phyloP scores from a whole-genome alignment of 2,113 vertebrate species.

The Nanorana parkeri region DNA sequence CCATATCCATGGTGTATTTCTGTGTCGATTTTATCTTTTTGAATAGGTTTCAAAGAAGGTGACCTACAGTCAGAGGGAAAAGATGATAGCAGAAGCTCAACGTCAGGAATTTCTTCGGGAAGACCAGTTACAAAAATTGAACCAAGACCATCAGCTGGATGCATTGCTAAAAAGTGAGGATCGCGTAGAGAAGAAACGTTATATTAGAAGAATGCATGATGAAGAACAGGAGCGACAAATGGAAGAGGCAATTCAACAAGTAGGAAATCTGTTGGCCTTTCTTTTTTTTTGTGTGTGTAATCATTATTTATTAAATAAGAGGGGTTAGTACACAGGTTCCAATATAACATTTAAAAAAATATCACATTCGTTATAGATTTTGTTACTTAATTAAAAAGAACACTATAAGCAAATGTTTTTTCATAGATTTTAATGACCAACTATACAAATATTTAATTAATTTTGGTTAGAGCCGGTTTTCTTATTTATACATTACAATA shows the following conservation, averaged over 20 bases:
- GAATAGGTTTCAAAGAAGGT: constrained; percentile 38
- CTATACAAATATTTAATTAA: neutral
- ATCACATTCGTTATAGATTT: too few relatives aligned
- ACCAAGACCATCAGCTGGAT: constrained; percentile 63
- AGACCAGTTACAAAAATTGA: constrained; percentile 63
- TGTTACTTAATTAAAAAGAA: too few relatives aligned
- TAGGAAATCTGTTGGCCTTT: constrained; percentile 44
- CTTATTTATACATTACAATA: too few relatives aligned
- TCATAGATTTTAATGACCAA: neutral
- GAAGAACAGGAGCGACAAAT: constrained; percentile 74
- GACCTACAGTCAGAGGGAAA: constrained; percentile 44
- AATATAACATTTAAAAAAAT: too few relatives aligned
- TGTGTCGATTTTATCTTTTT: neutral
- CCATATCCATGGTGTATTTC: too few relatives aligned
- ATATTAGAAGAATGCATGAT: constrained; percentile 70
- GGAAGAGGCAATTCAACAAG: constrained; percentile 76
- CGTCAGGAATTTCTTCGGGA: constrained; percentile 33
- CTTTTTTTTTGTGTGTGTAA: too few relatives aligned
- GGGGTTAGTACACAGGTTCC: too few relatives aligned
- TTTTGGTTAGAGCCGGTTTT: too few relatives aligned
- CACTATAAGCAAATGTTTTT: too few relatives aligned
- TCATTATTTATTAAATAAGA: too few relatives aligned
- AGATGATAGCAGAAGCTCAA: constrained; percentile 34
- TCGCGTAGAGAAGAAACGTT: constrained; percentile 66
- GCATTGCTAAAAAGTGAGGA: constrained; percentile 70